Evolutionary conservation across 2,888 invertebrate species (phyloP).

Genomic region (Acanthococcus lagerstroemiae): DNA sequence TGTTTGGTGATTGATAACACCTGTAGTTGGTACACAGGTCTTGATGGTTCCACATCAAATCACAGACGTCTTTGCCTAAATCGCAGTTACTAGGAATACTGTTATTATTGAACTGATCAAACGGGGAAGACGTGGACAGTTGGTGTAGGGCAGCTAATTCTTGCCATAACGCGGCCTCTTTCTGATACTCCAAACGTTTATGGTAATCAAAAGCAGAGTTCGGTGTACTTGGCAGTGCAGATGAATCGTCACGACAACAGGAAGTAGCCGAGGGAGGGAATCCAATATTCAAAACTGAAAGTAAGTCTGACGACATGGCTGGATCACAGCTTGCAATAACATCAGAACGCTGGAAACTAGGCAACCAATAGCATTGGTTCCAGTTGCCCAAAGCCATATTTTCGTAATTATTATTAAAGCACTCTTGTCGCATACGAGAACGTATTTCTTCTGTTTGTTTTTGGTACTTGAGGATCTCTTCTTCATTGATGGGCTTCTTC

Average conservation of each 20-base stretch:
- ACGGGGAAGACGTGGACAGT: conserved; percentile 37
- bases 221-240: too few species aligned
- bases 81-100: conserved; percentile 11
- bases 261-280: background rate
- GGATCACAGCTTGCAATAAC: too few species aligned
- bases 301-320: too few species aligned
- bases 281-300: too few species aligned
- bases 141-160: conserved; percentile 50
- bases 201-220: conserved; percentile 34
- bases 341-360: too few species aligned
- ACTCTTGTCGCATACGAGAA: conserved; percentile 35
- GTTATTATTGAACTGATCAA: conserved; percentile 6
- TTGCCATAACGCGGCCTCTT: conserved; percentile 59
- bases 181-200: conserved; percentile 46
- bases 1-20: background rate
- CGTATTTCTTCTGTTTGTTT: conserved; percentile 39
- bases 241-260: background rate
- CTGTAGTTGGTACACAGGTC: conserved; percentile 5
- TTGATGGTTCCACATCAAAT: background rate
- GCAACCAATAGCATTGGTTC: too few species aligned
- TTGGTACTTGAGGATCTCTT: conserved; percentile 35
- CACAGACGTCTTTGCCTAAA: background rate
- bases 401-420: conserved; percentile 17
- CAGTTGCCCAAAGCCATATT: conserved; percentile 8
- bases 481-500: conserved; percentile 36